These are phyloP conservation scores for Vanacampus margaritifer DNA, from an alignment of 2,113 vertebrate species.

Conservation along the genomic window DNA sequence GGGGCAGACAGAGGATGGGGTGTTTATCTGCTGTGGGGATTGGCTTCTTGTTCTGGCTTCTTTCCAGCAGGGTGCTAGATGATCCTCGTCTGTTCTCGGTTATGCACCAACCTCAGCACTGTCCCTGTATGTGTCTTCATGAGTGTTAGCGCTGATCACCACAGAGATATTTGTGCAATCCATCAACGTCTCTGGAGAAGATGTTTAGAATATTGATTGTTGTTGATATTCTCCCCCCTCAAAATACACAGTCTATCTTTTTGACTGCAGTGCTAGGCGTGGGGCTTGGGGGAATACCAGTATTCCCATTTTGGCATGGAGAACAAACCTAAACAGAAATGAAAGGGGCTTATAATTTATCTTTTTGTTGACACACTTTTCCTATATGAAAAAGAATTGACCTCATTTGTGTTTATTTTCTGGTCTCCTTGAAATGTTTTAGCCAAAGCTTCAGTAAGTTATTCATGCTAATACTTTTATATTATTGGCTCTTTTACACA, in stretches of 20 bases:
- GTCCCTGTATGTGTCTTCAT: constrained; percentile 38
- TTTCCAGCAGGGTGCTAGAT: constrained; percentile 67
- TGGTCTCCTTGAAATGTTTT: constrained; percentile 43
- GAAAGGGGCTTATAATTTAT: constrained; percentile 38
- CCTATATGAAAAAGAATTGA: constrained; percentile 21
- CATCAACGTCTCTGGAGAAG: constrained; percentile 51
- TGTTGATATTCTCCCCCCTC: constrained; percentile 28
- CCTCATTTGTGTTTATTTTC: constrained; percentile 2
- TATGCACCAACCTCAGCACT: constrained; percentile 6
- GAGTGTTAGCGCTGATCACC: constrained; percentile 49
- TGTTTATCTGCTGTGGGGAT: constrained; percentile 54
- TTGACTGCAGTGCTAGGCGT: constrained; percentile 34
- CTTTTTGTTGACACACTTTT: constrained; percentile 27
- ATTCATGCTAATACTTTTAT: constrained; percentile 22
- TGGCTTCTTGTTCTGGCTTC: constrained; percentile 12
- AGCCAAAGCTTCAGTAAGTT: constrained; percentile 37
- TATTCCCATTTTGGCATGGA: constrained; percentile 28
- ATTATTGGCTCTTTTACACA: constrained; percentile 30
- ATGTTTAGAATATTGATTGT: constrained; percentile 46
- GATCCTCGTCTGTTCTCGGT: constrained; percentile 41
- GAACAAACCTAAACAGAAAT: constrained; percentile 13
- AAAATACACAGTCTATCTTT: constrained; percentile 26
- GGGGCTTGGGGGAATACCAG: constrained; percentile 45
- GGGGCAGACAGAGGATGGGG: constrained; percentile 37
- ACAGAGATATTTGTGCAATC: constrained; percentile 51